phyloP scores from a whole-genome alignment of 2,888 invertebrate species.

The Mellilla xanthometata region DNA sequence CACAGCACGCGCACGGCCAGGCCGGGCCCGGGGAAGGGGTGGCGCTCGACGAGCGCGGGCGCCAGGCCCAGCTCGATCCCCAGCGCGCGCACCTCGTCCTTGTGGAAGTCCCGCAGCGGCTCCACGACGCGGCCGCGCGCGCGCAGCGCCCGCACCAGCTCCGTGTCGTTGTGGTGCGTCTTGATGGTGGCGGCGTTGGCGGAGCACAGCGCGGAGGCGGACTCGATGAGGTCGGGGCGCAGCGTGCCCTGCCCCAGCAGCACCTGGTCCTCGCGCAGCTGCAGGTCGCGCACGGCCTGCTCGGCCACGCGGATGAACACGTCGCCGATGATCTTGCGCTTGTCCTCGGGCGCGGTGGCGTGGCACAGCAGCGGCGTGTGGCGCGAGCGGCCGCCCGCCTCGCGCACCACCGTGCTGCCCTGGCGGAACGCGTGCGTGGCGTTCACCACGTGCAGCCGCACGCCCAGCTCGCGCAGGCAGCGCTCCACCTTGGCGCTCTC shows the following conservation, averaged over 20 bases:
- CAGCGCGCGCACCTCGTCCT: conserved; percentile 96
- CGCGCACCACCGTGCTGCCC: conserved; percentile 92
- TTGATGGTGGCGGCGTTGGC: conserved; percentile 97
- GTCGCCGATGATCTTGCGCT: conserved; percentile 99
- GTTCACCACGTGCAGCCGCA: conserved; percentile 90
- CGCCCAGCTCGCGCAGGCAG: conserved; percentile 91
- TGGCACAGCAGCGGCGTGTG: conserved; percentile 93
- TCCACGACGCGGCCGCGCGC: conserved; percentile 95
- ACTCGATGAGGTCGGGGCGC: conserved; percentile 98
- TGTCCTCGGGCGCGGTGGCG: conserved; percentile 97
- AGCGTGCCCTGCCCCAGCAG: conserved; percentile 97
- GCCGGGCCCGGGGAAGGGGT: conserved; percentile 99
- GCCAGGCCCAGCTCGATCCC: conserved; percentile 96
- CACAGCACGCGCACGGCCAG: conserved; percentile 98
- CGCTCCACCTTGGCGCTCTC: conserved; percentile 95
- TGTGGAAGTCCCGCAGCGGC: conserved; percentile 99
- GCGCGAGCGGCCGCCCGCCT: conserved; percentile 69
- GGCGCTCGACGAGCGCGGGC: conserved; percentile 92
- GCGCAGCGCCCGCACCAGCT: conserved; percentile 90
- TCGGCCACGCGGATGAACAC: conserved; percentile 97
- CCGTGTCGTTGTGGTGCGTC: conserved; percentile 99
- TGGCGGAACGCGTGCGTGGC: conserved; percentile 88
- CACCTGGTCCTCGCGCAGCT: conserved; percentile 49
- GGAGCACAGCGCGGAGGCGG: conserved; percentile 93
- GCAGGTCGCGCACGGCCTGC: conserved; percentile 92